These are phyloP conservation scores for Hippoglossus hippoglossus DNA, from an alignment of 2,797 vertebrate species.

Conservation along the genomic window DNA sequence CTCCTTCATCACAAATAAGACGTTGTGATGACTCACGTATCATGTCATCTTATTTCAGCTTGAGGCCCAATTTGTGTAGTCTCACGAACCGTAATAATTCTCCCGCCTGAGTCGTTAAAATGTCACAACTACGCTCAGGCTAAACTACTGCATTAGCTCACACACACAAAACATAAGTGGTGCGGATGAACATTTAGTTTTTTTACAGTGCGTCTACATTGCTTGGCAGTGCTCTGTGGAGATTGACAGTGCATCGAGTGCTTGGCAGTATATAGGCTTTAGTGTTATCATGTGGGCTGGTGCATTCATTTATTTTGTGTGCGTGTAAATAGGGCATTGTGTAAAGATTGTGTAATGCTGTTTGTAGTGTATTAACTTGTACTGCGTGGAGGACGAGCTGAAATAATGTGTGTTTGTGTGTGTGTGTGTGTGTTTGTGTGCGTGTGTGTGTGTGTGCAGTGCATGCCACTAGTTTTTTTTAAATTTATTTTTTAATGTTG, in stretches of 20 bases:
- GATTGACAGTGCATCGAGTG: conserved; percentile 78
- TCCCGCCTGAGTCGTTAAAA: conserved; percentile 52
- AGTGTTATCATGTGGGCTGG: conserved; percentile 61
- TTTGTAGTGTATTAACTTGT: conserved; percentile 60
- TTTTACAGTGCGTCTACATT: conserved; percentile 63
- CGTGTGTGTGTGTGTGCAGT: conserved; percentile 48
- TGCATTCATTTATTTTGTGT: conserved; percentile 58
- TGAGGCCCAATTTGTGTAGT: conserved; percentile 38
- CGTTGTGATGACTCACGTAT: conserved; percentile 35
- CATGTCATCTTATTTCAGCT: conserved; percentile 30
- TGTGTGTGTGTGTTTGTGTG: conserved; percentile 48
- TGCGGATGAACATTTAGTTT: conserved; percentile 45
- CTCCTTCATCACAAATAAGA: conserved; percentile 32
- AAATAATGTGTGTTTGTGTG: conserved; percentile 36
- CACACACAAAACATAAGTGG: conserved; percentile 40
- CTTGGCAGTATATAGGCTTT: conserved; percentile 82
- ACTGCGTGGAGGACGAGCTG: conserved; percentile 37
- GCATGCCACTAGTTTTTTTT: conserved; percentile 75
- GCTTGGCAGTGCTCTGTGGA: conserved; percentile 80
- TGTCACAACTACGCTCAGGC: conserved; percentile 55
- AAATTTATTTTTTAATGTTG: conserved; percentile 45
- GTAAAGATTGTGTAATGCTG: conserved; percentile 44
- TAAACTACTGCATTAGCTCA: conserved; percentile 56
- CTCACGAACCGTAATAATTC: conserved; percentile 32
- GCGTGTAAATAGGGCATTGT: conserved; percentile 48